Base-by-base conservation (phyloP, 2,113 vertebrate genomes). In the Triplophysa rosa region DNA sequence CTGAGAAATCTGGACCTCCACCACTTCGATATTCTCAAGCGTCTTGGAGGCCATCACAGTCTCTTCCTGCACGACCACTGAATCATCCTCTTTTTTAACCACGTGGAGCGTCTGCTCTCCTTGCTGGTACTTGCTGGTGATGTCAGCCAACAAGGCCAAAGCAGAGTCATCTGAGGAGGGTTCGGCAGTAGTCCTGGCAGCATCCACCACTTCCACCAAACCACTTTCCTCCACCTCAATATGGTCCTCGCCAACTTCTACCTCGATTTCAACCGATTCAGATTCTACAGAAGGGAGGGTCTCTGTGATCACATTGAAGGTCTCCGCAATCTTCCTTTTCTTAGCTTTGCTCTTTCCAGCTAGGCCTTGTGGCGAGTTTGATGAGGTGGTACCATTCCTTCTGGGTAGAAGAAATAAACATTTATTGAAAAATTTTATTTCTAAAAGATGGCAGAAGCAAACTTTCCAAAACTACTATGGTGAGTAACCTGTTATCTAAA, bases 1-100 rank as follows among this genome's bases (percentile, higher is more conserved):
- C 88, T 98, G 96, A n/a, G 98, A 98, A 88, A 98, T 96, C 93
- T 98, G 96, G 88, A 98, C 95, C 89, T 98, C 97, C 84, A 98
- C 96, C 81, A 99, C 93, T 90, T 98, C 97, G 73, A 98, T 95
- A 85, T 94, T 94, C 91, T 97, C 97, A 90, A 97, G 91, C 82
- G 95, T 93, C 90, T 98, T 98, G 87, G 95, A 93, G 0, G 94
- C 93, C 2, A 93, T 88, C 82, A 96, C 94, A 1, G 93, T 89
- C 88, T 98, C 96, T 83, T 95, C 91, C 85, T 97, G 95, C 78
- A 93, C 86, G 1, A 91, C 82, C 80, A 90, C 92, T 52, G 88
- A 85, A 75, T 88, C 89, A 40, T 88, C 88, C 4, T 85, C 86
- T 59, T 87, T 90, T 64, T 88, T 91, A 29, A 89, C 67, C 19